Percentiles rank a stretch among this genome's conserved stretches.
Conservation (phyloP, 2,113 vertebrate species). For the Lampris incognitus region DNA sequence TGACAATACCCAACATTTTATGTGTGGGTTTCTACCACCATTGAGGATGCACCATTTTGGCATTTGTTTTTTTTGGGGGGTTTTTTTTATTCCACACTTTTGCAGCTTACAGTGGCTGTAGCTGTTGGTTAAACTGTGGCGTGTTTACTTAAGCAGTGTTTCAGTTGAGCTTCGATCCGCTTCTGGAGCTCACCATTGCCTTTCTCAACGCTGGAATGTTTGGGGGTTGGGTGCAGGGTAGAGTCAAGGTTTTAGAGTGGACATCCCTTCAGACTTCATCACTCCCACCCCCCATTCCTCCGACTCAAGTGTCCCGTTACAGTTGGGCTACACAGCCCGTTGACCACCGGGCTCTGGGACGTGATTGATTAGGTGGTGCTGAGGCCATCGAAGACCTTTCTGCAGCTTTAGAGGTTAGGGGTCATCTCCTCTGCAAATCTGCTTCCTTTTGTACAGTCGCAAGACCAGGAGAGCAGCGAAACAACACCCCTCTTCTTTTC, state of each 20-base stretch:
- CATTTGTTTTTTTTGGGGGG: no score
- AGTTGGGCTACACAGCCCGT: slow-evolving; percentile 84
- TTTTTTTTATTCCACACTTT: no score
- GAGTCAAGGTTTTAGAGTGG: slow-evolving; percentile 6
- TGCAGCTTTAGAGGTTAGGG: slow-evolving; percentile 89
- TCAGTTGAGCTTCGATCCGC: no score
- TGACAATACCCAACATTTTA: no score
- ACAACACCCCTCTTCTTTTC: slow-evolving; percentile 86
- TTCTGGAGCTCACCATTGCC: slow-evolving; percentile 6
- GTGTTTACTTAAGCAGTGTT: no score
- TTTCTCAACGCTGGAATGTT: slow-evolving; percentile 82
- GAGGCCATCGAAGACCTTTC: slow-evolving; percentile 94
- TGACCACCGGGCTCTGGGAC: slow-evolving; percentile 88
- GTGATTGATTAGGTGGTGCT: slow-evolving; percentile 98
- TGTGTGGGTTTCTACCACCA: no score
- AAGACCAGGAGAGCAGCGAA: slow-evolving; percentile 84
- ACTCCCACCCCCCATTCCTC: slow-evolving; percentile 22
- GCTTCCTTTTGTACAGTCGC: slow-evolving; percentile 98
- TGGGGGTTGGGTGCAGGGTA: slow-evolving; percentile 67
- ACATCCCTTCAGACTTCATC: not conserved
- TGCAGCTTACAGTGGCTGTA: no score
- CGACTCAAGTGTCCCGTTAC: slow-evolving; percentile 90
- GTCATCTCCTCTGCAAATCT: slow-evolving; percentile 95
- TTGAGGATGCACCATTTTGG: no score
- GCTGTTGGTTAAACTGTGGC: no score